Base-by-base conservation (phyloP, 2,888 invertebrate species). In the Heliconius hortense region DNA sequence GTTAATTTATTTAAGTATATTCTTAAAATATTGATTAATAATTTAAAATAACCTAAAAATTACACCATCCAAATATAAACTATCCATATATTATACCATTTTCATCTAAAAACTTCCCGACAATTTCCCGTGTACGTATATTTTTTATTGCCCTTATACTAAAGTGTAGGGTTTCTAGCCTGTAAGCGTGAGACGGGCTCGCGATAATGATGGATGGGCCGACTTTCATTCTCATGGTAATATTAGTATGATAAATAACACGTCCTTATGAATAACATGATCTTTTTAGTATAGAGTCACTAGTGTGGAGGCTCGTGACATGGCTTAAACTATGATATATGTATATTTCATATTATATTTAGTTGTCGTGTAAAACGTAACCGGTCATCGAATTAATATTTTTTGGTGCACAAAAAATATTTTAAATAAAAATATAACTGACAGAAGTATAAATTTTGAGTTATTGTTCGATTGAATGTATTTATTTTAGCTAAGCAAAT, bases 141-240 rank as follows among this genome's bases (percentile, higher is more conserved):
- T 74, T 76, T 82, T 78, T 83, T 83, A 76, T 75, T 75, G 76
- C 73, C 76, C 67, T 73, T 76, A 73, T 77, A 71, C 60, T 71
- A 73, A 77, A 75, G 75, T 73, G 56, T 75, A 75, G 77, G 79
- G 74, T 74, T 83, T 80, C 79, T 82, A 83, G 84, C 87, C 85
- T 86, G 82, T 82, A 80, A 81, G 79, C 81, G 81, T 86, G 84
- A 87, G 89, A 88, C 85, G 85, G 84, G 89, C 86, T 88, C 82
- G 74, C 70, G 75, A 78, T 85, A 84, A 86, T 91, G 91, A 92
- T 91, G 86, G 89, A 92, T 89, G 89, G 84, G 80, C 83, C 82
- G 82, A 87, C 86, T 86, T 89, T 89, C 71, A 75, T 75, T 75
- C 85, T 88, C 83, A 87, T 90, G 86, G 83, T 89, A 89, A 89